Evolutionary conservation across 2,888 invertebrate species (phyloP).

Genomic region (Perizoma affinitatum): DNA sequence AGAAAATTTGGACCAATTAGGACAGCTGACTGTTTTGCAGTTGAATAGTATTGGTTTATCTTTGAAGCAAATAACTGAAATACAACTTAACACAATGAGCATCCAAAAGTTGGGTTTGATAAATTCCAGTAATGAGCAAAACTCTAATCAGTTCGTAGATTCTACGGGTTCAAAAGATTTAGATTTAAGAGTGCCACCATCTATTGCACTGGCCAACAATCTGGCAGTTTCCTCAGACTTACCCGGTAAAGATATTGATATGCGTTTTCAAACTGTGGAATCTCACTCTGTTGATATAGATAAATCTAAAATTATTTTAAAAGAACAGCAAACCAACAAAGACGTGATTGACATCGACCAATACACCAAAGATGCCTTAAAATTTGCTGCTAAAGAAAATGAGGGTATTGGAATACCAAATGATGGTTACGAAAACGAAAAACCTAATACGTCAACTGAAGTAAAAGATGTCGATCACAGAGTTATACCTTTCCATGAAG

Average conservation of each 20-base stretch:
- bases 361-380: conserved; percentile 81
- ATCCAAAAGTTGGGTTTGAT: conserved; percentile 83
- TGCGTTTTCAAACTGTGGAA: conserved; percentile 71
- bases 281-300: conserved; percentile 51
- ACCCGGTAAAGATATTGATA: conserved; percentile 77
- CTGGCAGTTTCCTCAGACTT: conserved; percentile 58
- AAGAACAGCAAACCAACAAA: conserved; percentile 58
- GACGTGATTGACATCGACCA: conserved; percentile 81
- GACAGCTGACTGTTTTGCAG: conserved; percentile 85
- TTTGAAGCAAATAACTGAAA: conserved; percentile 84
- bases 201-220: conserved; percentile 54
- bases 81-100: conserved; percentile 85
- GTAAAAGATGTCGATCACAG: conserved; percentile 79
- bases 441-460: conserved; percentile 56
- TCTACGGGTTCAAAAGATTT: conserved; percentile 67
- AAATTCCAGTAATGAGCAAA: conserved; percentile 59
- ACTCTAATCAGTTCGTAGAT: conserved; percentile 52
- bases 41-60: conserved; percentile 85
- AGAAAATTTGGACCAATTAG: conserved; percentile 85
- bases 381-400: conserved; percentile 77
- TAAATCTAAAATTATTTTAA: conserved; percentile 44
- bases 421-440: conserved; percentile 65
- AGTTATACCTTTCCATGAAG: conserved; percentile 73
- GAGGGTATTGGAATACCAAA: conserved; percentile 76
- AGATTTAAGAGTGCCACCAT: conserved; percentile 76